phyloP scores from a whole-genome alignment of 2,113 vertebrate species.

The Leptobrachium leishanense region DNA sequence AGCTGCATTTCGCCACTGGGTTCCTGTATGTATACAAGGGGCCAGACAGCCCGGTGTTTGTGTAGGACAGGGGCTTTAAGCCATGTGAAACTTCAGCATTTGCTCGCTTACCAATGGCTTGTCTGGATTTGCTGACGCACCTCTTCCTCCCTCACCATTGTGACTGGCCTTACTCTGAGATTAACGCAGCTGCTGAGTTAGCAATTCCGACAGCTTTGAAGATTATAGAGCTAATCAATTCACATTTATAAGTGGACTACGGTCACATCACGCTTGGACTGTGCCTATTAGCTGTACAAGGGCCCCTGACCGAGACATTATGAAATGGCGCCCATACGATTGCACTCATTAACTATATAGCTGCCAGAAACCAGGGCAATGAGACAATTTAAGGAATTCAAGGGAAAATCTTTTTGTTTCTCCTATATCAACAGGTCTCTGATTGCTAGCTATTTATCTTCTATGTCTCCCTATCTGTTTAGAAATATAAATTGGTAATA shows the following conservation, averaged over 20 bases:
- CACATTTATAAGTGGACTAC: not conserved
- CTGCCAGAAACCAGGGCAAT: not conserved
- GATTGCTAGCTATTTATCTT: too few relatives aligned
- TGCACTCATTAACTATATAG: not conserved
- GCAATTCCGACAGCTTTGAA: constrained; percentile 37
- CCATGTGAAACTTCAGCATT: constrained; percentile 22
- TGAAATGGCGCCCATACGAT: not conserved
- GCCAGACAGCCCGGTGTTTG: not conserved
- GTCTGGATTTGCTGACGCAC: constrained; percentile 12
- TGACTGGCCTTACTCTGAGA: constrained; percentile 22
- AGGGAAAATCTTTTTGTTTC: too few relatives aligned
- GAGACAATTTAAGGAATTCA: too few relatives aligned
- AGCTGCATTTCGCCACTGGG: too few relatives aligned
- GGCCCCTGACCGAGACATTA: not conserved
- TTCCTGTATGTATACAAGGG: not conserved
- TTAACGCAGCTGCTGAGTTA: constrained; percentile 28
- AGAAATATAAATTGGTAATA: too few relatives aligned
- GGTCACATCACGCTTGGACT: not conserved
- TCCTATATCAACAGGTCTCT: too few relatives aligned
- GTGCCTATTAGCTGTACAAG: not conserved
- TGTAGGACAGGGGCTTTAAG: not conserved
- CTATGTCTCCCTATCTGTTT: too few relatives aligned
- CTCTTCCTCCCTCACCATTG: constrained; percentile 20
- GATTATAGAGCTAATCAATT: constrained; percentile 33
- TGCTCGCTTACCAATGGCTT: constrained; percentile 28